Evolutionary conservation across 1,140 invertebrate genomes (phyloP), one percentile per base, ranked within the genome.

Genomic region (Drosophila sp.): DNA sequence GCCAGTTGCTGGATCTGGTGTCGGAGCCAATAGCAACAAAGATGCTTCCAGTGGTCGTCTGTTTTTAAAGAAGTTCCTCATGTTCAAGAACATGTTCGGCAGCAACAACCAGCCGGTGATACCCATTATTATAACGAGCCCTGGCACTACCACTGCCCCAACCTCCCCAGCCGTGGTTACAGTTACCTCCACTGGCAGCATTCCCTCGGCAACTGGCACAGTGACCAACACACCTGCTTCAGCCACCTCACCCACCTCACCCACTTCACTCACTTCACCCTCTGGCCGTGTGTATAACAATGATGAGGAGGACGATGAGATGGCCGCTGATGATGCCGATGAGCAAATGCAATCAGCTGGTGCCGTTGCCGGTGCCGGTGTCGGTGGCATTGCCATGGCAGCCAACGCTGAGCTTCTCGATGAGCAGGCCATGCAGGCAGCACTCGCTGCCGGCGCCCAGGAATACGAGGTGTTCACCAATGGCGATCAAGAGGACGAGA

Each of bases 51-150:
- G 87, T 21, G 90, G 90, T 0, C 69, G 90, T 0, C 62, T 91
- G 9, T 91, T 91, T 54, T 67, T 91, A 0, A 90, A 89, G 53
- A 91, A 91, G 54, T 91, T 91, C 58, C 67, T 91, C 9, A 72
- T 76, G 18, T 90, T 91, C 59, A 90, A 83, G 58, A 91, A 91
- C 18, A 71, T 91, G 46, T 91, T 91, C 40, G 72, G 82, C 48
- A 73, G 72, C 59, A 89, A 25, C 51, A 75, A 50, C 9, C 76
- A 91, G 48, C 89, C 83, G 6, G 82, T 87, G 36, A 74, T 91
- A 7, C 82, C 82, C 1, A 91, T 91, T 27, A 87, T 90, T 1
- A 91, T 91, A 13, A 91, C 87, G 0, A 76, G 78, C 2, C 71
- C 71, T 1, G 80, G 75, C 3, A 48, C 54, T 0, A 45, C 50